These are phyloP conservation scores for Schizothorax lantsangensis DNA, from an alignment of 2,797 vertebrate genomes.

Conservation along the genomic window DNA sequence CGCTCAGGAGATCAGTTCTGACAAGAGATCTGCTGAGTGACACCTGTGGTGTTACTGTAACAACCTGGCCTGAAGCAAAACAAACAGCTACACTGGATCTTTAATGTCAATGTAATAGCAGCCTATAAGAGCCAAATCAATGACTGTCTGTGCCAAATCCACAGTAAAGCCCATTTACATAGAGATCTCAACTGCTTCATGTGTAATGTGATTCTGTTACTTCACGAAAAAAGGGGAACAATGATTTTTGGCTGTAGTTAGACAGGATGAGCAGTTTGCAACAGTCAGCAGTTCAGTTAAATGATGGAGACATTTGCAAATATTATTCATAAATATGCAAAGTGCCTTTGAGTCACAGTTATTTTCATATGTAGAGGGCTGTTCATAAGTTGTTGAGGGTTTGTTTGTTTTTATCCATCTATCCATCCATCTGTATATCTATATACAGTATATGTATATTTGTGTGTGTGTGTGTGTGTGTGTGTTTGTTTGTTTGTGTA, in stretches of 20 bases:
- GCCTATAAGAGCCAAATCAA: slow-evolving; percentile 3
- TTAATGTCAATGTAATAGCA: slow-evolving; percentile 1
- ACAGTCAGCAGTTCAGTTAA: slow-evolving; percentile 40
- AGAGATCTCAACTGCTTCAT: slow-evolving; percentile 38
- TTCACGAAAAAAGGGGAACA: slow-evolving; percentile 51
- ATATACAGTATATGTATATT: no score
- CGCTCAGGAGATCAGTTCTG: neutral
- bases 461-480: no score
- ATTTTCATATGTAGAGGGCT: neutral
- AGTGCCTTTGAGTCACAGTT: slow-evolving; percentile 19
- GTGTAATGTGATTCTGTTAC: slow-evolving; percentile 40
- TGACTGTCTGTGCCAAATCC: slow-evolving; percentile 33
- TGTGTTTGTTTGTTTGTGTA: no score
- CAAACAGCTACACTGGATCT: neutral
- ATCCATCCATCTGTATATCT: neutral
- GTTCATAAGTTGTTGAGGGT: neutral
- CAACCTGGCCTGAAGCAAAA: slow-evolving; percentile 13
- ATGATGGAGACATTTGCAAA: slow-evolving; percentile 45
- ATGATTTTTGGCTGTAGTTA: slow-evolving; percentile 30
- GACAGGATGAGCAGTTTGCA: slow-evolving; percentile 38
- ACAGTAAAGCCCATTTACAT: slow-evolving; percentile 50
- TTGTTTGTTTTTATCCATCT: neutral
- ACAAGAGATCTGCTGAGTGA: slow-evolving; percentile 16
- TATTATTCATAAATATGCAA: slow-evolving; percentile 48
- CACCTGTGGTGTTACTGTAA: neutral